These are phyloP conservation scores for Helicoverpa assulta DNA, from an alignment of 2,888 invertebrate species.

Conservation along the genomic window DNA sequence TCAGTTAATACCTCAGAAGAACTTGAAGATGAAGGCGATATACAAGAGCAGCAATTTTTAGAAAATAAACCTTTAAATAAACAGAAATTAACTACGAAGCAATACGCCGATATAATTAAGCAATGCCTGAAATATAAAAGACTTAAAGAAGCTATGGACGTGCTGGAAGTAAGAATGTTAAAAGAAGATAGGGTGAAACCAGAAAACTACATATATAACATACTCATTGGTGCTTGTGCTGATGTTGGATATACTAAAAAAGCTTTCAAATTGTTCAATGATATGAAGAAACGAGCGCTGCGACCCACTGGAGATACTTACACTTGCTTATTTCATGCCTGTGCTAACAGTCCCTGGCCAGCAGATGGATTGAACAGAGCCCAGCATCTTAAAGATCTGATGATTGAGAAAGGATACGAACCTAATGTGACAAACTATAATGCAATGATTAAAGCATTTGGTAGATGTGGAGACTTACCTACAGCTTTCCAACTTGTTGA, in stretches of 20 bases:
- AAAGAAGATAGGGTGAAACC: slow-evolving; percentile 95
- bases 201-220: slow-evolving; percentile 94
- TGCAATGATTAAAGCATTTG: slow-evolving; percentile 97
- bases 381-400: slow-evolving; percentile 91
- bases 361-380: slow-evolving; percentile 93
- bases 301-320: slow-evolving; percentile 93
- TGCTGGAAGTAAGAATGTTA: slow-evolving; percentile 94
- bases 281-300: slow-evolving; percentile 94
- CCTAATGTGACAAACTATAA: slow-evolving; percentile 95
- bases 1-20: slow-evolving; percentile 67
- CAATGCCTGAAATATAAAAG: slow-evolving; percentile 91
- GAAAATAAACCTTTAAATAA: slow-evolving; percentile 86
- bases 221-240: slow-evolving; percentile 96
- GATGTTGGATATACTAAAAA: slow-evolving; percentile 95
- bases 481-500: slow-evolving; percentile 95
- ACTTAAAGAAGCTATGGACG: slow-evolving; percentile 94
- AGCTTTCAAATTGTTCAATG: slow-evolving; percentile 95
- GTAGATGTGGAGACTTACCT: slow-evolving; percentile 94
- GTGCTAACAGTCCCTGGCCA: slow-evolving; percentile 94
- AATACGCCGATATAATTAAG: slow-evolving; percentile 94
- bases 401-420: slow-evolving; percentile 92
- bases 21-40: slow-evolving; percentile 89
- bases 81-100: slow-evolving; percentile 90
- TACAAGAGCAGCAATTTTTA: slow-evolving; percentile 90
- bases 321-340: slow-evolving; percentile 96